Base-by-base conservation (phyloP, 2,888 invertebrate genomes). In the Leptinotarsa tumamoca region DNA sequence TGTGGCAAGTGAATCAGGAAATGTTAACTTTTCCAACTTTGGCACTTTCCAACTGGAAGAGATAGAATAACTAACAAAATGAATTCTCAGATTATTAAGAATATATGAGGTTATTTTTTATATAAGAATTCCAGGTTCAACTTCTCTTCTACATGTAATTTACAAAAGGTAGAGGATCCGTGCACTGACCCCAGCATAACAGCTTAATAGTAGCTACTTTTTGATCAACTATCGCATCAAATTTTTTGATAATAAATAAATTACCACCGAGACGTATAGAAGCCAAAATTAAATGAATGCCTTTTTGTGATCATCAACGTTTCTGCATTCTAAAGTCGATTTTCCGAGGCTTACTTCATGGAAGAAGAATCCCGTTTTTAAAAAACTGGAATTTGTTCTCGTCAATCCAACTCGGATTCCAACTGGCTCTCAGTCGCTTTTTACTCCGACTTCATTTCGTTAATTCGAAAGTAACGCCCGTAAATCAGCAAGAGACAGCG, bases 401-500 rank as follows among this genome's bases (percentile, higher is more conserved):
- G 4, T 23, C 21, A 58, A 15, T 21, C 21, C 4, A 15, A 21
- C 58, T 18, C 50, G 50, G 50, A 68, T 68, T 49, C 50, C 61
- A 21, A 61, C 23, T 27, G 27, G 4, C 27, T 61, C 71, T 27
- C 43, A 23, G 67, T 68, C 56, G 67, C 56, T 49, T 67, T 4
- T 63, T 33, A 18, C 18, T 23, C 7, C 56, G 33, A 72, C 70
- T 75, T 71, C 63, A 68, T 76, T 54, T 67, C 68, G 67, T 70
- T 74, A 76, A 78, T 78, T 78, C 56, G 71, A 72, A 73, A 78
- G 70, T 78, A 66, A 63, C 72, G 56, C 61, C 73, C 71, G 68
- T 75, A 74, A 74, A 78, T 76, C 73, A 70, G 54, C 23, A 54
- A 66, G 43, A 43, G 72, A 68, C 49, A 63, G 69, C 72, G 76